Conservation (phyloP, 1,140 invertebrate species). For the Nixonia krombeini region DNA sequence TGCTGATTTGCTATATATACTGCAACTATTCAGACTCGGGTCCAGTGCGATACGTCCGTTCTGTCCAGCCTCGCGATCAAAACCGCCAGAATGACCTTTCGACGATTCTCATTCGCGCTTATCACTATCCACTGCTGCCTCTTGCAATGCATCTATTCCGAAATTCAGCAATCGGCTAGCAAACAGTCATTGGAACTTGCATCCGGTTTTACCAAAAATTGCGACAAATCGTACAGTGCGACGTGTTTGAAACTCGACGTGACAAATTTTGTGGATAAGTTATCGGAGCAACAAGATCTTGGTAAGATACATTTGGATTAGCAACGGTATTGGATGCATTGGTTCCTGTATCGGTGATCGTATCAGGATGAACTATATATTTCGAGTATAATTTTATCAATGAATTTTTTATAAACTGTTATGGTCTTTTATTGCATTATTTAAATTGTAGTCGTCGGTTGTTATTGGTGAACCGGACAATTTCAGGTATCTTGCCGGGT, state of each 20-base stretch:
- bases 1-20: constrained; percentile 68
- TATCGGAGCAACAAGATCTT: constrained; percentile 77
- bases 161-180: constrained; percentile 58
- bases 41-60: constrained; percentile 65
- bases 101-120: constrained; percentile 13
- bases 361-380: background rate
- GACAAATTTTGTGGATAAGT: constrained; percentile 81
- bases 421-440: too few species aligned
- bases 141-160: constrained; percentile 33
- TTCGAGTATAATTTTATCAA: background rate
- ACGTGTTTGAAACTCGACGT: constrained; percentile 86
- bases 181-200: constrained; percentile 58
- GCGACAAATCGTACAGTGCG: constrained; percentile 79
- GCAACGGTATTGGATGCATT: background rate
- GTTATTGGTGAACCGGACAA: background rate
- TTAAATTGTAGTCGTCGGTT: too few species aligned
- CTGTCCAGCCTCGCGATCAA: constrained; percentile 27
- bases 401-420: too few species aligned
- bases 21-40: constrained; percentile 58
- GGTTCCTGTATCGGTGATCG: too few species aligned
- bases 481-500: constrained; percentile 75
- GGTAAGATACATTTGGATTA: constrained; percentile 55
- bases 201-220: constrained; percentile 73
- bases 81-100: constrained; percentile 3
- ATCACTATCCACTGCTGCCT: constrained; percentile 15